Base-by-base conservation (phyloP, 2,797 vertebrate genomes). In the Anabacerthia variegaticeps region DNA sequence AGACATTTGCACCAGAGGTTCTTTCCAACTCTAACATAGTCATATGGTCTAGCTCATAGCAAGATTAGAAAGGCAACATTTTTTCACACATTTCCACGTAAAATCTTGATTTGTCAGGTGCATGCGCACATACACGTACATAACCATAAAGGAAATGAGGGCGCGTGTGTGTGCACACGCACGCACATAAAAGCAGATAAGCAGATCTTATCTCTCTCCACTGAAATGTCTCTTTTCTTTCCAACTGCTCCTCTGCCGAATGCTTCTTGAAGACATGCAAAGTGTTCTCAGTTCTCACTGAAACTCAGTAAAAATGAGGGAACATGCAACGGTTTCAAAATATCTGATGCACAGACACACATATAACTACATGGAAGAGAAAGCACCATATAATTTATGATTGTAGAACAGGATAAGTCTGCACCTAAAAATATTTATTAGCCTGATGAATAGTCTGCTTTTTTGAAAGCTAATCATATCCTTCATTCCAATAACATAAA, bases 61-160 rank as follows among this genome's bases (percentile, higher is more conserved):
- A 66, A 90, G 88, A 95, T 94, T 80, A 93, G 95, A 96, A 96
- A 94, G 66, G 92, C 62, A 95, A 93, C 82, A 66, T 78, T 97
- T 96, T 91, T 92, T 96, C 92, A 72, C 92, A 96, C 93, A 19
- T 93, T 95, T 96, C 92, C 85, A 86, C 5, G 2, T 78, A 92
- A 85, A 92, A 86, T 73, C 95, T 92, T 81, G 82, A 84, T 93
- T 84, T 86, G 71, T 81, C 69, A 18, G 83, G 89, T 89, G 79
- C 58, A 61, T 89, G 85, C 36, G 54, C 89, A 85, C 89, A 39
- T 43, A 68, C 20, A 73, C 43, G 12, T 23, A 55, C 34, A 14
- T n/a, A 88, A 74, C 75, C 65, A 36, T 46, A 62, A 77, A 89
- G 93, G 89, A 94, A 95, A 86, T 14, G 76, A 85, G 79, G 89